phyloP scores from a whole-genome alignment of 1,140 invertebrate species.

The Trigoniulus corallinus region DNA sequence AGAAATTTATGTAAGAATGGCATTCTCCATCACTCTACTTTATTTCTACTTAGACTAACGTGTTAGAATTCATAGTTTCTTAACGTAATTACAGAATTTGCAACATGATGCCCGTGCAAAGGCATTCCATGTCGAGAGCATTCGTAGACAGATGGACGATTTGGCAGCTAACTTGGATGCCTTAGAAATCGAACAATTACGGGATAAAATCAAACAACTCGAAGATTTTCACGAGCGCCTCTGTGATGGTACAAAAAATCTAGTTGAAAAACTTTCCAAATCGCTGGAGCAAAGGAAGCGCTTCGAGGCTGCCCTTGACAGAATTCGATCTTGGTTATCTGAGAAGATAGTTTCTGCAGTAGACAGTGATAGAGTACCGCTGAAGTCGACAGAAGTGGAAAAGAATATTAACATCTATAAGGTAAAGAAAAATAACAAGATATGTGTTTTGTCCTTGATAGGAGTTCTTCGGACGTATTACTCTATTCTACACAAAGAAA shows the following conservation, averaged over 20 bases:
- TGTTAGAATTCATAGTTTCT: too few relatives aligned
- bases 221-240: constrained; percentile 2
- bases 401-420: constrained; percentile 56
- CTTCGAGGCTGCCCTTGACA: constrained; percentile 57
- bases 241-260: neutral
- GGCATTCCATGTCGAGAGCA: constrained; percentile 3
- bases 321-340: constrained; percentile 58
- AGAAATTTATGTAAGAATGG: constrained; percentile 17
- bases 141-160: neutral
- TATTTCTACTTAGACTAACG: too few relatives aligned
- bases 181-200: constrained; percentile 4
- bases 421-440: constrained; percentile 15
- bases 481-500: too few relatives aligned
- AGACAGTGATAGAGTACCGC: constrained; percentile 38
- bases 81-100: neutral
- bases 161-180: constrained; percentile 1
- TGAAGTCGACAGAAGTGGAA: constrained; percentile 44
- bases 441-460: constrained; percentile 1
- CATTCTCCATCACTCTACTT: neutral
- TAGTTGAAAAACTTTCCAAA: constrained; percentile 13
- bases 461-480: too few relatives aligned
- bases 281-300: constrained; percentile 41
- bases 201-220: neutral
- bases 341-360: constrained; percentile 51
- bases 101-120: neutral